Evolutionary conservation across 1,140 invertebrate species (phyloP), one percentile per base, ranked within the genome.

Genomic region (Papilio polyxenes): DNA sequence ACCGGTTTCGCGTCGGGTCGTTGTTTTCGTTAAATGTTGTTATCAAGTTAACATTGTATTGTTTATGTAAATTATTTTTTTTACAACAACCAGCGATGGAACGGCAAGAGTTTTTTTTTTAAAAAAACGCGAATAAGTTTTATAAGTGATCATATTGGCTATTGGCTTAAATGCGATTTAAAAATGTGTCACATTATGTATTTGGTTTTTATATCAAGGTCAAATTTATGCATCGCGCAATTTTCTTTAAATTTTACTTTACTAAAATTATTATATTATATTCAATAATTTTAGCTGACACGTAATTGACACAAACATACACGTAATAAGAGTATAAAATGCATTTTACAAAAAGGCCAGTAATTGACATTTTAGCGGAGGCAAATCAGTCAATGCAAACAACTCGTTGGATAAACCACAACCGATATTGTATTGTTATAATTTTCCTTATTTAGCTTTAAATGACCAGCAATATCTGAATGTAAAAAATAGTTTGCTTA

Each of bases 1-100:
- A 79, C 77, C 56, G 37, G 77, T 79, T 79, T 65, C 17, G 59
- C 56, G 77, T 7, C 77, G 77, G 77, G 37, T 79, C 77, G 77
- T 79, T 79, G 77, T 65, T 79, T 79, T 79, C 48, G 77, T 62
- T 79, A 79, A 79, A 59, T 15, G 77, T 48, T 37, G 44, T 62
- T 79, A 79, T 44, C 56, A 48, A 65, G 31, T 44, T 49, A 62
- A 37, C 59, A 59, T 44, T 79, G 77, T 56, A 62, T 62, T 79
- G 40, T 62, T 79, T 79, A 40, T 62, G 62, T 11, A 44, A 65
- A 78, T 31, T 48, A 76, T 37, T 53, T 23, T 59, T 1, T 37
- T 72, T 72, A 15, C 53, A 17, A 56, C 53, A 17, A 17, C 2
- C 53, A 17, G 5, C 10, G 17, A 37, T 23, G 65, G 31, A 72